Percentiles rank a stretch among this genome's conserved stretches.
Conservation (phyloP, 2,888 invertebrate genomes). For the Dynastes maya region DNA sequence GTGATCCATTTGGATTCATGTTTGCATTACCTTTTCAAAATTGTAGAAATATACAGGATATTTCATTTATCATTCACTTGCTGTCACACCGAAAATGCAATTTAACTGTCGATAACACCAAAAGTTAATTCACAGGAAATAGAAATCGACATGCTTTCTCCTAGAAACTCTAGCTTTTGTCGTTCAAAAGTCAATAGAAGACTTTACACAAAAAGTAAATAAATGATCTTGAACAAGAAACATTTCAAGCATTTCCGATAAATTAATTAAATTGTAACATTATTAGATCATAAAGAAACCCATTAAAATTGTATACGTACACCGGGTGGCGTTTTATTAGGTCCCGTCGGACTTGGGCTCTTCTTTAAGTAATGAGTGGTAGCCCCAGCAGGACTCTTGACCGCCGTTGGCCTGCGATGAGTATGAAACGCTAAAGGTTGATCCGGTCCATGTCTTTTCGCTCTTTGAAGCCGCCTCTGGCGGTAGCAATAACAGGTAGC, state of each 20-base stretch:
- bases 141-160: no score
- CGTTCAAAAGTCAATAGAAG: no score
- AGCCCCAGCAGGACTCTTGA: slow-evolving; percentile 88
- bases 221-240: no score
- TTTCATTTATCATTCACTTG: not conserved
- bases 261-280: not conserved
- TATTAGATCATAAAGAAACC: not conserved
- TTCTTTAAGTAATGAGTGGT: slow-evolving; percentile 88
- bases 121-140: no score
- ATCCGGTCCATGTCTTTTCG: slow-evolving; percentile 74
- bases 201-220: no score
- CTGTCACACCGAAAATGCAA: no score
- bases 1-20: no score
- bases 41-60: no score
- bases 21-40: no score
- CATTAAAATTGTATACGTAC: slow-evolving; percentile 62
- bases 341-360: slow-evolving; percentile 89
- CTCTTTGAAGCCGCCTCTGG: slow-evolving; percentile 69
- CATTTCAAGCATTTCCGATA: not conserved
- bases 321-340: slow-evolving; percentile 75
- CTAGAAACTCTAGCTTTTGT: no score
- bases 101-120: no score
- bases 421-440: slow-evolving; percentile 79
- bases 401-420: slow-evolving; percentile 84
- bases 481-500: slow-evolving; percentile 80